Evolutionary conservation across 2,888 invertebrate genomes (phyloP), one percentile per base, ranked within the genome.

Genomic region (Megamerina dolium): DNA sequence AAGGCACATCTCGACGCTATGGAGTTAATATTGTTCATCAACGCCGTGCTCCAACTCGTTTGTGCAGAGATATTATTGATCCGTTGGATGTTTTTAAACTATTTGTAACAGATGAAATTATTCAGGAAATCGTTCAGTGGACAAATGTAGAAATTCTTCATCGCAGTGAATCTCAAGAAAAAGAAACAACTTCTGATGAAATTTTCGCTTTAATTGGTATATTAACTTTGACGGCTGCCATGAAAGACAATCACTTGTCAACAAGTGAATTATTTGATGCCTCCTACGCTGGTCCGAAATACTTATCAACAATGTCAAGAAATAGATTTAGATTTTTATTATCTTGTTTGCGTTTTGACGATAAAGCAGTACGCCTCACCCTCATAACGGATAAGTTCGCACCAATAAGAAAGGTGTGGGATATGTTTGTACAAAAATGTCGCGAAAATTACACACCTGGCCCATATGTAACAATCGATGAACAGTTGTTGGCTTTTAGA

Each of bases 391-490:
- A 38, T 37, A 41, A 34, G 21, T 42, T 48, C 30, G 34, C 46
- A 34, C 14, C 43, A 31, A 42, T 40, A 35, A 32, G 36, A 20
- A 32, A 40, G 32, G 27, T 48, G 21, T 39, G 33, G 41, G 50
- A 52, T 13, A 41, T 49, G 13, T 51, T 52, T 41, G 33, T 51
- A 23, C 16, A 37, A 26, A 43, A 49, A 38, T 53, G 52, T 34
- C 36, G 51, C 8, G 40, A 42, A 35, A 51, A 49, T 43, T 53
- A 52, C 35, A 49, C n/a, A 26, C 49, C 48, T 48, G 47, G 45
- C 20, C 33, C 16, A 21, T 44, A 46, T 34, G 14, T 45, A 12
- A 52, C 47, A 30, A 50, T 46, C 40, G 50, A 50, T 36, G 46
- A 54, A 29, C 49, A 52, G 18, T 37, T 54, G 27, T 42, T 54